Percentiles rank a stretch among this genome's conserved stretches.
Conservation (phyloP, 2,888 invertebrate genomes). For the Argyresthia albistria region DNA sequence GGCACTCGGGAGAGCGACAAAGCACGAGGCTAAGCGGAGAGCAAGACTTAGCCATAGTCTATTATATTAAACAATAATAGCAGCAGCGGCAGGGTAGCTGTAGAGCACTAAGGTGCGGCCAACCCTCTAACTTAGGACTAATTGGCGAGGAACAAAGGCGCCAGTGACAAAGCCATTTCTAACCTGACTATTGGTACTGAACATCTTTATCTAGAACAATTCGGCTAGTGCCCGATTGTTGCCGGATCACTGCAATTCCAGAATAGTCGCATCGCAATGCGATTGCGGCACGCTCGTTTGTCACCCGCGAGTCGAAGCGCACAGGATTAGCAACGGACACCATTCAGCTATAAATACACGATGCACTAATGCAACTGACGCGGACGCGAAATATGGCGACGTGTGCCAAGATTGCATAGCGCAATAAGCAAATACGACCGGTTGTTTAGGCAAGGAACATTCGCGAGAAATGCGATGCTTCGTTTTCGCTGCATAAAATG, state of each 20-base stretch:
- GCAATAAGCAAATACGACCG: neutral
- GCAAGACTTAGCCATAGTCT: constrained; percentile 35
- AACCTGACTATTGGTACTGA: constrained; percentile 28
- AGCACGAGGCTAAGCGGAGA: constrained; percentile 22
- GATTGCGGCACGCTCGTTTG: constrained; percentile 14
- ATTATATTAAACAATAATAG: constrained; percentile 43
- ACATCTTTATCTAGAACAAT: constrained; percentile 25
- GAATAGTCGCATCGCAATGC: constrained; percentile 1
- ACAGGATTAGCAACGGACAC: neutral
- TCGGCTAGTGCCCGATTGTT: neutral
- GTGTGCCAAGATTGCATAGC: constrained; percentile 12
- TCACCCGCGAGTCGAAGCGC: constrained; percentile 13
- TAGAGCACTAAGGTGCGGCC: constrained; percentile 16
- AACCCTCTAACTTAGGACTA: constrained; percentile 15
- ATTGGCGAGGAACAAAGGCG: constrained; percentile 49
- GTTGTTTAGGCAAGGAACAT: neutral
- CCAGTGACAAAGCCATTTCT: constrained; percentile 30
- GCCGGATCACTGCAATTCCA: too few relatives aligned
- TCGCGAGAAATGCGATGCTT: neutral
- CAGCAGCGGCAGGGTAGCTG: constrained; percentile 8
- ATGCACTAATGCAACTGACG: constrained; percentile 34
- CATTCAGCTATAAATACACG: constrained; percentile 8
- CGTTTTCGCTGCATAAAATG: neutral
- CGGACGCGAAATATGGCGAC: constrained; percentile 19
- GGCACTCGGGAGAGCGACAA: constrained; percentile 22